Evolutionary conservation across 2,888 invertebrate genomes (phyloP).

Genomic region (Cerastoderma edule): DNA sequence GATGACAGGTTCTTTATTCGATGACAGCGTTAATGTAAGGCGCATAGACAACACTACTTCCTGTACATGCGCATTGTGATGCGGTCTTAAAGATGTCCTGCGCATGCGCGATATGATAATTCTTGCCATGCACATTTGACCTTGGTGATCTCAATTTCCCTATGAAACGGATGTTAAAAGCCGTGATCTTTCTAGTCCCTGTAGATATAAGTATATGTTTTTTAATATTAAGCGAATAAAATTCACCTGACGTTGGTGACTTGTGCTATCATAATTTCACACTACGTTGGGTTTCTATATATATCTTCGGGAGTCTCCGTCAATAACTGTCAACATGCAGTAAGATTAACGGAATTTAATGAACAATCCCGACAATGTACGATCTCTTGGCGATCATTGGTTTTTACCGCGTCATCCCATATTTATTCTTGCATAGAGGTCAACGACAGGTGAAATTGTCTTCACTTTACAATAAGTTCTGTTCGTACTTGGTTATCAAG

Average conservation of each 20-base stretch:
- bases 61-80: slow-evolving; percentile 2
- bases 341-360: no score
- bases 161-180: neutral
- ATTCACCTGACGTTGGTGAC: neutral
- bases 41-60: neutral
- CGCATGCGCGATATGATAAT: neutral
- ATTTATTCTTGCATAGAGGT: no score
- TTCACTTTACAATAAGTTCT: no score
- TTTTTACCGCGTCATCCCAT: no score
- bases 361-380: no score
- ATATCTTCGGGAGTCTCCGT: neutral
- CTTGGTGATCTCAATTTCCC: neutral
- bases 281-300: neutral
- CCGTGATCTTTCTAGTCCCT: neutral
- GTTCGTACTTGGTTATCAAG: no score
- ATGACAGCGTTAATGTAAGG: slow-evolving; percentile 22
- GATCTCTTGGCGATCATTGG: no score
- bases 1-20: slow-evolving; percentile 10
- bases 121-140: neutral
- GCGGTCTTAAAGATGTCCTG: no score
- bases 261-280: neutral
- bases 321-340: no score
- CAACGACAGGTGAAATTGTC: no score
- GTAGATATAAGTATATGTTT: neutral
- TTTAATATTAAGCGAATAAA: neutral